These are phyloP conservation scores for Stramonita haemastoma DNA, from an alignment of 2,888 invertebrate species.

Conservation along the genomic window DNA sequence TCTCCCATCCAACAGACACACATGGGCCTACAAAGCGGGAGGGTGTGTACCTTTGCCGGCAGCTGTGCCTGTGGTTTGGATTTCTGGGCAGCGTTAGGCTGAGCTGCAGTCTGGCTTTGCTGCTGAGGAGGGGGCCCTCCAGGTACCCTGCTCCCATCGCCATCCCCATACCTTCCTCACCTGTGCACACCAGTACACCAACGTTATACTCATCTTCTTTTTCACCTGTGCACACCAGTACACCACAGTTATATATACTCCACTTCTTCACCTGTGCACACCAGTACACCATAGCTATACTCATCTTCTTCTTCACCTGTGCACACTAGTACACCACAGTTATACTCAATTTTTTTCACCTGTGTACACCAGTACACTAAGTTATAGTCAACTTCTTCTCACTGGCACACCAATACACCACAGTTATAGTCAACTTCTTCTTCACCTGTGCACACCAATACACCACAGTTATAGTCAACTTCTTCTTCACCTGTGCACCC, in stretches of 20 bases:
- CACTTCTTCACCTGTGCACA: background rate
- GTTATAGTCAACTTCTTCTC: too few species aligned
- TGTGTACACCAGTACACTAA: background rate
- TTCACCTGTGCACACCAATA: too few species aligned
- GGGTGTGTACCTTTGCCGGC: background rate
- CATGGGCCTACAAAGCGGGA: background rate
- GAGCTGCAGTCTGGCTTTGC: background rate
- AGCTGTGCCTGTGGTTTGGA: constrained; percentile 45
- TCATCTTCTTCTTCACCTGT: background rate
- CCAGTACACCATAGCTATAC: background rate
- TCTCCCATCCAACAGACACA: too few species aligned
- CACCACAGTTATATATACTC: too few species aligned
- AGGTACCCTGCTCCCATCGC: background rate
- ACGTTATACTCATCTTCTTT: background rate
- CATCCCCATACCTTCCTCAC: background rate
- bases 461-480: too few species aligned
- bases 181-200: background rate
- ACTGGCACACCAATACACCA: too few species aligned
- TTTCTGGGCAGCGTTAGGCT: constrained; percentile 22
- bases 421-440: background rate
- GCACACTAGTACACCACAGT: background rate
- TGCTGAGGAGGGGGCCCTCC: background rate
- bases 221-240: too few species aligned
- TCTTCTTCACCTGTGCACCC: background rate
- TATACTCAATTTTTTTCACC: background rate